Percentiles rank a stretch among this genome's conserved stretches.
phyloP scores from a whole-genome alignment of 2,113 vertebrate genomes.

The Synodontis membranacea region DNA sequence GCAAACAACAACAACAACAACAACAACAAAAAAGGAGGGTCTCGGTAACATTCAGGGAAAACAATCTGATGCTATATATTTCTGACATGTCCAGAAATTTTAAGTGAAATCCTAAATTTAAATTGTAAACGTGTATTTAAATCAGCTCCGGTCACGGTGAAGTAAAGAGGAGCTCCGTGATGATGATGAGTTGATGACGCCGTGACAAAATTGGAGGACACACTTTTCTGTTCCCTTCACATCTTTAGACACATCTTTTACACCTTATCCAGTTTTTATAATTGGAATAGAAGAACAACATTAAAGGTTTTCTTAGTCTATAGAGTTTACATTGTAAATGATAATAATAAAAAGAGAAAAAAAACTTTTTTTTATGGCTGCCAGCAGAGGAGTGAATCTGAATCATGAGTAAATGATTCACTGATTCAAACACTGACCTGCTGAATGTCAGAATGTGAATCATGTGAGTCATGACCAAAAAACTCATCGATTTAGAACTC shows the following conservation, averaged over 20 bases:
- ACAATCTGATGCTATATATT: not conserved
- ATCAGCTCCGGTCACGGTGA: not conserved
- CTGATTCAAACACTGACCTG: not conserved
- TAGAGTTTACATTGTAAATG: not conserved
- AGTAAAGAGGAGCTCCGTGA: not conserved
- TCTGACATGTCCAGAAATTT: no score
- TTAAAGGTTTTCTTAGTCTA: not conserved
- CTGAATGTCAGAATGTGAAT: not conserved
- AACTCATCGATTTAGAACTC: not conserved
- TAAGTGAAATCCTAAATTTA: no score
- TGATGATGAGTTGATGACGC: not conserved
- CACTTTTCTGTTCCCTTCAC: not conserved
- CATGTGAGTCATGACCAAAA: rapidly evolving
- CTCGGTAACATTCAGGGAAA: not conserved
- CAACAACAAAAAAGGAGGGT: no score
- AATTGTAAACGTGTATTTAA: not conserved
- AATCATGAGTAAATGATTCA: not conserved
- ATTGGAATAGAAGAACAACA: not conserved
- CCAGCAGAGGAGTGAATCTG: not conserved
- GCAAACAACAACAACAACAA: not conserved
- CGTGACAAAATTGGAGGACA: no score
- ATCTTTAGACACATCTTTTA: no score
- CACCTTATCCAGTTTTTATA: no score
- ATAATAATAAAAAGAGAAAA: no score
- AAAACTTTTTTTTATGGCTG: no score